Conservation (phyloP, 1,140 invertebrate species). For the Oppia nitens region DNA sequence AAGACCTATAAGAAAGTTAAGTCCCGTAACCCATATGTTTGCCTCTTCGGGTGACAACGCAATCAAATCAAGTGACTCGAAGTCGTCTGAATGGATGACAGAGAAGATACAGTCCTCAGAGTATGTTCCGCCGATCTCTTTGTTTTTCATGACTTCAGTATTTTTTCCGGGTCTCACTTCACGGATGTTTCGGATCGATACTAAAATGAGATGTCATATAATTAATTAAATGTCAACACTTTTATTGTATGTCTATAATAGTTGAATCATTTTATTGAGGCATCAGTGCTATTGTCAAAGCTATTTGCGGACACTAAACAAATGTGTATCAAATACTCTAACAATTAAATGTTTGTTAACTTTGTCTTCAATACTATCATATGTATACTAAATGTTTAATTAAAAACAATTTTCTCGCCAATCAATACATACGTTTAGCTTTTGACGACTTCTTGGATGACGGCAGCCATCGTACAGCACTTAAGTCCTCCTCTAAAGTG, state of each 20-base stretch:
- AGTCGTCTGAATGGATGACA: constrained; percentile 42
- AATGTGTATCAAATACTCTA: too few relatives aligned
- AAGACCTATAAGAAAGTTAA: constrained; percentile 37
- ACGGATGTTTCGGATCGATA: constrained; percentile 37
- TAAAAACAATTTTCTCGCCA: constrained; percentile 10
- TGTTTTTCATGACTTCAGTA: constrained; percentile 38
- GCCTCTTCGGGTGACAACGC: constrained; percentile 42
- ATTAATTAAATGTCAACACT: too few relatives aligned
- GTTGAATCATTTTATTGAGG: too few relatives aligned
- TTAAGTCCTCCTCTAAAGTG: constrained; percentile 37
- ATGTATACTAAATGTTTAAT: too few relatives aligned
- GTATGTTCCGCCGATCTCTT: constrained; percentile 33
- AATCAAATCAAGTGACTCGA: constrained; percentile 42
- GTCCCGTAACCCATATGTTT: constrained; percentile 44
- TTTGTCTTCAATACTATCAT: too few relatives aligned
- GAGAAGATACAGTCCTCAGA: constrained; percentile 44
- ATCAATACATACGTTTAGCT: constrained; percentile 35
- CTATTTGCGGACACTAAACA: too few relatives aligned
- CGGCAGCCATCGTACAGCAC: constrained; percentile 42
- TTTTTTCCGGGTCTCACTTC: constrained; percentile 42
- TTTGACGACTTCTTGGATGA: constrained; percentile 45
- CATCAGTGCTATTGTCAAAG: too few relatives aligned
- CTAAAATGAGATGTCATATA: constrained; percentile 26
- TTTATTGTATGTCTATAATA: too few relatives aligned
- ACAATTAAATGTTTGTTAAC: too few relatives aligned